These are phyloP conservation scores for Nemopilema nomurai DNA, from an alignment of 30 jellyfish, hydroid and myxozoan genomes.

Conservation along the genomic window DNA sequence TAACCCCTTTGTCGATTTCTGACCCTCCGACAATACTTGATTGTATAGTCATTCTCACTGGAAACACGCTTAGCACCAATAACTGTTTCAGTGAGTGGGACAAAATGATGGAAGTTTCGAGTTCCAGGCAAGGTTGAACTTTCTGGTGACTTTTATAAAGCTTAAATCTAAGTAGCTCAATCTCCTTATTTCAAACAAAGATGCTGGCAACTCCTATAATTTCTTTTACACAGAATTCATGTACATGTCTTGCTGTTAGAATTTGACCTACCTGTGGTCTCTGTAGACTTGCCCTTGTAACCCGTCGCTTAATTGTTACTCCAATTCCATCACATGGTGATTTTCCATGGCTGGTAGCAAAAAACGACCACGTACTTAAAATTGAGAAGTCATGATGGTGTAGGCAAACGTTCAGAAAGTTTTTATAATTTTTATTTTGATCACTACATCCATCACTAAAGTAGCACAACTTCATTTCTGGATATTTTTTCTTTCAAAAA, in stretches of 20 bases:
- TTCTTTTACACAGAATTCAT: conserved; percentile 36
- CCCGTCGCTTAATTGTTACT: conserved; percentile 66
- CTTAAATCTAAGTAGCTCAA: conserved; percentile 28
- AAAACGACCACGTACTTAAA: conserved; percentile 67
- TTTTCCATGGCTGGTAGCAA: conserved; percentile 83
- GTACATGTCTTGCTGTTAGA: conserved; percentile 37
- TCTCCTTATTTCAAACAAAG: conserved; percentile 23
- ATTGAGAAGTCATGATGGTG: conserved; percentile 49
- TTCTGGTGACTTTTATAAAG: conserved; percentile 19
- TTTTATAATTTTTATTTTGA: neutral
- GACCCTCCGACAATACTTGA: neutral
- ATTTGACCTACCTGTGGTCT: conserved; percentile 21
- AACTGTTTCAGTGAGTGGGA: conserved; percentile 35
- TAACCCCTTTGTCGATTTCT: neutral
- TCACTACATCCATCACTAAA: conserved; percentile 88
- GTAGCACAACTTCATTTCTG: conserved; percentile 23
- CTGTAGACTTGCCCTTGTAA: conserved; percentile 69
- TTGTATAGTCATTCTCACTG: neutral
- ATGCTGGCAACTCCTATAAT: conserved; percentile 51
- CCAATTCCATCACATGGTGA: conserved; percentile 85
- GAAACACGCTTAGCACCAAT: conserved; percentile 3
- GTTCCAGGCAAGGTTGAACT: conserved; percentile 73
- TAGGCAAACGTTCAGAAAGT: conserved; percentile 60
- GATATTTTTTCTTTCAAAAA: neutral
- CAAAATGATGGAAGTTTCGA: conserved; percentile 54